Evolutionary conservation across 2,888 invertebrate species (phyloP).

Genomic region (Hemaris fuciformis): DNA sequence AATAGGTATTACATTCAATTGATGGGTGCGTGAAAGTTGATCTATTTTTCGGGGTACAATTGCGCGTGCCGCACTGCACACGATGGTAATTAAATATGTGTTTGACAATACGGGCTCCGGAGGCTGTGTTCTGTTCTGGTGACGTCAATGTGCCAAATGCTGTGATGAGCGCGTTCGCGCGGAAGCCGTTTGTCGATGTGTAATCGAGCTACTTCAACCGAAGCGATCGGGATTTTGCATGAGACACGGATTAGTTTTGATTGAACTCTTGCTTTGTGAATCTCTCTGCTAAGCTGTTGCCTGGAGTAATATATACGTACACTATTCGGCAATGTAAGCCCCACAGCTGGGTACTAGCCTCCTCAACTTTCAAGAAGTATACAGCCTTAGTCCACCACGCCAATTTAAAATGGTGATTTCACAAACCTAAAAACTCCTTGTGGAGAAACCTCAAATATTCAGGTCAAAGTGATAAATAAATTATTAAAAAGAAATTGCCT

Average conservation of each 20-base stretch:
- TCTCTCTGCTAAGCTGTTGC: background rate
- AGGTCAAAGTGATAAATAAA: no score
- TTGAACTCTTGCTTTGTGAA: background rate
- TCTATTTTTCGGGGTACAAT: slow-evolving; percentile 38
- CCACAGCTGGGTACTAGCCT: no score
- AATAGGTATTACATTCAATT: slow-evolving; percentile 15
- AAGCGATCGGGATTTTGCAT: slow-evolving; percentile 30
- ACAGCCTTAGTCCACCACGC: no score
- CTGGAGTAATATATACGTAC: background rate
- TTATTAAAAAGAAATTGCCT: no score
- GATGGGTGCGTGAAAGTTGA: background rate
- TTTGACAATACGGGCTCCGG: slow-evolving; percentile 74
- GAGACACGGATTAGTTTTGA: slow-evolving; percentile 11
- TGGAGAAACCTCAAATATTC: no score
- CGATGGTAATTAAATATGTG: slow-evolving; percentile 79
- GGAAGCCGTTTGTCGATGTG: slow-evolving; percentile 43
- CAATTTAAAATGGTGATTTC: no score
- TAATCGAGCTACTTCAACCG: slow-evolving; percentile 20
- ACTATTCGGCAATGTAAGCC: background rate
- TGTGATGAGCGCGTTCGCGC: slow-evolving; percentile 47
- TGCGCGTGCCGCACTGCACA: slow-evolving; percentile 81
- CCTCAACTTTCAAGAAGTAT: no score
- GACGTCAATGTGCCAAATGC: slow-evolving; percentile 68
- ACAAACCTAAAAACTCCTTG: no score
- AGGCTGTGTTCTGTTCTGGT: slow-evolving; percentile 65